These are phyloP conservation scores for Caenorhabditis remanei DNA, from an alignment of 1,140 invertebrate genomes.

Conservation along the genomic window DNA sequence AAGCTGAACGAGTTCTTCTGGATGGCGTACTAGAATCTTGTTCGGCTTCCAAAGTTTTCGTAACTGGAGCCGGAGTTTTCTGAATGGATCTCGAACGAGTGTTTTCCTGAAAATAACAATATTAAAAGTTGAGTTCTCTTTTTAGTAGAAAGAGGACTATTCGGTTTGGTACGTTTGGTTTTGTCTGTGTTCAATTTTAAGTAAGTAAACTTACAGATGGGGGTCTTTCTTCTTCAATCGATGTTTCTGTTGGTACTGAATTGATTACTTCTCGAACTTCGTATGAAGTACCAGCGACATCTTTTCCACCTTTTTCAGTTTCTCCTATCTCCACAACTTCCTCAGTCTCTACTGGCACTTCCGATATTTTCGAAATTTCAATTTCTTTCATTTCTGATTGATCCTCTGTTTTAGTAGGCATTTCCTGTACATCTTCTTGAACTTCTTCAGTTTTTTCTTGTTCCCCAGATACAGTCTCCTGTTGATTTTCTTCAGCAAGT, in stretches of 20 bases:
- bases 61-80: not conserved
- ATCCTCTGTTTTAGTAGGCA: too few relatives aligned
- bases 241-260: not conserved
- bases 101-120: not conserved
- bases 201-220: not conserved
- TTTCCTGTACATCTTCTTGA: not conserved
- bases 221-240: not conserved
- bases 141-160: not conserved
- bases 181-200: not conserved
- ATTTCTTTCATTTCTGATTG: too few relatives aligned
- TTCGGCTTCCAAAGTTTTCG: too few relatives aligned
- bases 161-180: not conserved
- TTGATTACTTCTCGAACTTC: conserved; percentile 18
- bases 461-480: not conserved
- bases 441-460: not conserved
- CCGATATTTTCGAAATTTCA: too few relatives aligned
- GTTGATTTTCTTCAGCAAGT: not conserved
- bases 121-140: not conserved
- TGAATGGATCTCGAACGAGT: not conserved
- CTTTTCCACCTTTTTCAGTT: not conserved
- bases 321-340: not conserved
- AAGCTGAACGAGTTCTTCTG: not conserved
- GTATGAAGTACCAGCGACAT: not conserved
- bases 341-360: not conserved
- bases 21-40: not conserved